phyloP scores from a whole-genome alignment of 2,888 invertebrate genomes.

The Parnassius glacialis region DNA sequence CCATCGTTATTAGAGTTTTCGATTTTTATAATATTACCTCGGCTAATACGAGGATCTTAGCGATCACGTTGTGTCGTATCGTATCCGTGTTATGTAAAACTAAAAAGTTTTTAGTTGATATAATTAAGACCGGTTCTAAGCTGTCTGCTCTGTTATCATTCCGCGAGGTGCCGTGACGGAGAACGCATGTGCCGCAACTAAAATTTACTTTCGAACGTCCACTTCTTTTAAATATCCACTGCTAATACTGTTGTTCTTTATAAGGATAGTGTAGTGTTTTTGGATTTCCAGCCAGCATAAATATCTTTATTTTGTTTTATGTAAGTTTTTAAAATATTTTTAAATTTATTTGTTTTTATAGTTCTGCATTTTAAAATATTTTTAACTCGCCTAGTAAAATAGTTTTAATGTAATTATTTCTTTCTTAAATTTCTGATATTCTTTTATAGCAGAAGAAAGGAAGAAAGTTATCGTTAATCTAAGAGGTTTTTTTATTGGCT shows the following conservation, averaged over 20 bases:
- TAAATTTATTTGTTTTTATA: not conserved
- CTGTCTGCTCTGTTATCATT: conserved; percentile 50
- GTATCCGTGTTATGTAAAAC: conserved; percentile 8
- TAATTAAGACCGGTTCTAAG: conserved; percentile 31
- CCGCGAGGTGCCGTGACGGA: conserved; percentile 45
- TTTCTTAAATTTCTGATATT: too few species aligned
- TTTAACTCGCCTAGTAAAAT: too few species aligned
- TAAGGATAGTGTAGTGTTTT: conserved; percentile 4
- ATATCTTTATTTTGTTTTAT: not conserved
- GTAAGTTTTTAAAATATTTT: conserved; percentile 12
- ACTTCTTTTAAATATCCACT: not conserved
- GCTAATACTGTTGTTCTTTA: not conserved
- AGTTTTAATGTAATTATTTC: too few species aligned
- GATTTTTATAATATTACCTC: not conserved
- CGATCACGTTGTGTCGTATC: conserved; percentile 8
- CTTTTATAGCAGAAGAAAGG: too few species aligned
- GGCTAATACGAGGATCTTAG: not conserved
- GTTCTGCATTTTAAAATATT: not conserved
- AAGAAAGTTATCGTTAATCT: too few species aligned
- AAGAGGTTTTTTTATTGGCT: too few species aligned
- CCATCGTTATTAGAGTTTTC: not conserved
- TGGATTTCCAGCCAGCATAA: conserved; percentile 6
- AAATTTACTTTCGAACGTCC: conserved; percentile 2
- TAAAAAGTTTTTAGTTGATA: conserved; percentile 20
- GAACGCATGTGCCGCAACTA: conserved; percentile 44